Percentiles rank a stretch among this genome's conserved stretches.
phyloP scores from a whole-genome alignment of 2,797 vertebrate genomes.

The Balearica regulorum region DNA sequence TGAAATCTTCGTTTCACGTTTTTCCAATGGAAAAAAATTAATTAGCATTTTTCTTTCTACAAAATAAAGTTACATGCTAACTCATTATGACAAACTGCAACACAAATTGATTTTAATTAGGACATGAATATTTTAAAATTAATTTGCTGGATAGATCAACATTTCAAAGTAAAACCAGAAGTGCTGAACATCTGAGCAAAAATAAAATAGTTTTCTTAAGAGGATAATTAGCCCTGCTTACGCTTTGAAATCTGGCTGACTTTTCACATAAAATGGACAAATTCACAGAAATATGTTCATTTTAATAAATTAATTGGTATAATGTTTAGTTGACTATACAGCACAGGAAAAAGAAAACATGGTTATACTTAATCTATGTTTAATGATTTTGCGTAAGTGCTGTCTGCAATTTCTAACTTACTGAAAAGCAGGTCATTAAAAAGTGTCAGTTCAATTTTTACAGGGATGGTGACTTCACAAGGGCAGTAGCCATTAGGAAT shows the following conservation, averaged over 20 bases:
- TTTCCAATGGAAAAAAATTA: constrained; percentile 46
- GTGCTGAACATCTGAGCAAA: constrained; percentile 65
- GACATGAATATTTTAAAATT: constrained; percentile 73
- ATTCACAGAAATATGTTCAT: constrained; percentile 44
- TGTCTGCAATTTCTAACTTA: constrained; percentile 56
- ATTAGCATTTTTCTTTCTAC: constrained; percentile 42
- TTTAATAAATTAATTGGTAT: constrained; percentile 62
- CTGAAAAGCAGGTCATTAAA: constrained; percentile 64
- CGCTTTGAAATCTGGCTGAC: constrained; percentile 56
- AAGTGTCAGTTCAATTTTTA: constrained; percentile 62
- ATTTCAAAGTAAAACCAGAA: constrained; percentile 70
- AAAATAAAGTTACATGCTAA: constrained; percentile 59
- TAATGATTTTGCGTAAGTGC: constrained; percentile 69
- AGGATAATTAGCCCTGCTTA: constrained; percentile 60
- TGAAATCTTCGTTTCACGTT: neutral
- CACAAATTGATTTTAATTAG: constrained; percentile 71
- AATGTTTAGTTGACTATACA: constrained; percentile 43
- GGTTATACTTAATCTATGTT: constrained; percentile 74
- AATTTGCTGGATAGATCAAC: constrained; percentile 66
- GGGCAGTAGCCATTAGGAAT: constrained; percentile 36
- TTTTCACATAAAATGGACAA: constrained; percentile 40
- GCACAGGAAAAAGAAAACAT: constrained; percentile 58
- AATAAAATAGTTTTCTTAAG: constrained; percentile 61
- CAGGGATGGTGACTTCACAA: constrained; percentile 53
- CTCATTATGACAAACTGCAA: constrained; percentile 64